These are phyloP conservation scores for Drosophila mulleri DNA, from an alignment of 2,888 invertebrate species.

Conservation along the genomic window DNA sequence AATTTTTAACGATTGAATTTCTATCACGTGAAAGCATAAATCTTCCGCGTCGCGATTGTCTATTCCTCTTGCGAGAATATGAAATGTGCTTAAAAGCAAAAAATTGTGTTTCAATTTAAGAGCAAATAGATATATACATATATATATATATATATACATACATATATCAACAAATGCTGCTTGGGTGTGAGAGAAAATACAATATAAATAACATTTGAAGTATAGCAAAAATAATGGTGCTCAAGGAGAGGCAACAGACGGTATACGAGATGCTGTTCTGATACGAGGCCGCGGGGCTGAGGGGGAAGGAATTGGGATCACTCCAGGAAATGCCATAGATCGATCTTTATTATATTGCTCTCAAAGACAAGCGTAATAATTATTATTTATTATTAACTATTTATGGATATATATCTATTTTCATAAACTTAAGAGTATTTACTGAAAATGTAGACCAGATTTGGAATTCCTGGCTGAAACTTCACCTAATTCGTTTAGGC, in stretches of 20 bases:
- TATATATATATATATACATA: background rate
- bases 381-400: too few relatives aligned
- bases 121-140: too few relatives aligned
- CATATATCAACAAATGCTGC: background rate
- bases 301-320: too few relatives aligned
- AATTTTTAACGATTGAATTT: slow-evolving; percentile 10
- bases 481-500: too few relatives aligned
- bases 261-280: background rate
- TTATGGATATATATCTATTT: too few relatives aligned
- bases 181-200: too few relatives aligned
- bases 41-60: background rate
- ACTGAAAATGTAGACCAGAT: too few relatives aligned
- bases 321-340: background rate
- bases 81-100: background rate
- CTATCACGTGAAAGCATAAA: background rate
- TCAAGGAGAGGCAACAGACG: background rate
- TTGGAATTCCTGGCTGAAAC: too few relatives aligned
- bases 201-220: background rate
- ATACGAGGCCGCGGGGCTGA: background rate
- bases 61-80: background rate
- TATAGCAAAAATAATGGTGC: background rate
- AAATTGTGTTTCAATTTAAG: background rate
- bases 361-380: too few relatives aligned
- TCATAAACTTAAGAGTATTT: too few relatives aligned
- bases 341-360: too few relatives aligned